Evolutionary conservation across 2,113 vertebrate species (phyloP), one percentile per base, ranked within the genome.

Genomic region (Cranoglanis bouderius): DNA sequence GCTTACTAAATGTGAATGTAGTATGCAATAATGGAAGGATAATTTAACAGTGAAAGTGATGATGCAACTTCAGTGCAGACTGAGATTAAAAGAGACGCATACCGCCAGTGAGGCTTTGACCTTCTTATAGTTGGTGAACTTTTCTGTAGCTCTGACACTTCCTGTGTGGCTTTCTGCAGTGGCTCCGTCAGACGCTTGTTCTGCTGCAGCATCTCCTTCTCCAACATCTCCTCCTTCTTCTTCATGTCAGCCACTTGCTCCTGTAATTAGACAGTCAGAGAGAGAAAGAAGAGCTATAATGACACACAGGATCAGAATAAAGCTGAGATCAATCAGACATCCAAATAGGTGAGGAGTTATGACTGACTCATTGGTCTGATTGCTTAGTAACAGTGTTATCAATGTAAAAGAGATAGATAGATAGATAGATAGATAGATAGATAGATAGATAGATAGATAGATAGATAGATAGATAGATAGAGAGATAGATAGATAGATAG

Each of bases 101-200:
- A 95, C 98, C 5, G 14, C 87, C 91, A 98, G 91, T 10, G 89
- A 87, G 40, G 94, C 93, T 94, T 96, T 97, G 93, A 96, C 96
- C 82, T 91, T 91, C 32, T 93, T 19, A 0, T 94, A 95, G 90
- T 92, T 90, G 2, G 86, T 81, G 24, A 97, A 74, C 83, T 95
- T 93, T 90, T 97, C 90, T 95, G 94, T 49, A 95, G 91, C 86
- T 95, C 95, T 0, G 29, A 51, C 24, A 95, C 92, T 86, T 96
- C 94, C 0, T 96, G 94, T 70, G 90, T 92, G 0, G 96, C 93
- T 88, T 96, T 95, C 55, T 94, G 94, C 82, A 97, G 92, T 0
- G 92, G 90, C 12, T 97, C 95, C 0, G 89, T 88, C 90, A 97
- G 93, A 77, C 63, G 84, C 88, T 94, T 95, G 91, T 97, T 98